phyloP scores from a whole-genome alignment of 64 coral and sea anemone genomes.

The Stylophora pistillata region DNA sequence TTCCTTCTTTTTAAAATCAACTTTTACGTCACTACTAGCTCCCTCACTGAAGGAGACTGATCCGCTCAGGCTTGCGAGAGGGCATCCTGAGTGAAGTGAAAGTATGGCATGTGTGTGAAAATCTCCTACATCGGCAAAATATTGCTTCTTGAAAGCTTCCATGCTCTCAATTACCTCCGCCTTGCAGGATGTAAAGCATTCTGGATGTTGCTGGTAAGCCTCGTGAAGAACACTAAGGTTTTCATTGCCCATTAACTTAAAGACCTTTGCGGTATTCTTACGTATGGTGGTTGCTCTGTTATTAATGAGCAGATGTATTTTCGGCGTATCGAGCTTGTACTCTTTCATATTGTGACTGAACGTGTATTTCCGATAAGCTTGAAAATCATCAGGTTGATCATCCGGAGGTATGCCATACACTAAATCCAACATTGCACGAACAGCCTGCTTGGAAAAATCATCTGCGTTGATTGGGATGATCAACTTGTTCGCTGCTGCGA shows the following conservation, averaged over 20 bases:
- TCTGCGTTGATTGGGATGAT: slow-evolving; percentile 31
- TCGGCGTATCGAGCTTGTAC: not conserved
- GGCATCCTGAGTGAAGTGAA: slow-evolving; percentile 17
- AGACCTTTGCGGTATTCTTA: not conserved
- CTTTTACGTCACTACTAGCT: not conserved
- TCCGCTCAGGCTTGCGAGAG: slow-evolving; percentile 18
- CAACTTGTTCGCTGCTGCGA: slow-evolving; percentile 28
- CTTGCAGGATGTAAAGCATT: not conserved
- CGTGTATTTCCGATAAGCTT: not conserved
- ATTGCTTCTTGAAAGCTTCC: not conserved
- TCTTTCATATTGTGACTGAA: not conserved
- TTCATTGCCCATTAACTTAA: not conserved
- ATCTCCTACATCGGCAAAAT: slow-evolving; percentile 16
- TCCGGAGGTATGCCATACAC: slow-evolving; percentile 13
- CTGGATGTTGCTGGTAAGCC: not conserved
- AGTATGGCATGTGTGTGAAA: slow-evolving; percentile 25
- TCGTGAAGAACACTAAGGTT: slow-evolving; percentile 18
- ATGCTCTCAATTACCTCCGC: not conserved
- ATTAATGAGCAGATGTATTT: slow-evolving; percentile 31
- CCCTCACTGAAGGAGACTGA: not conserved
- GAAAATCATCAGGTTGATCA: not conserved
- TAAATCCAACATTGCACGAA: slow-evolving; percentile 23
- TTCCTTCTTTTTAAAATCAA: not conserved
- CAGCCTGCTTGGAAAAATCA: slow-evolving; percentile 19
- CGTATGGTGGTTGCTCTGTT: not conserved